Base-by-base conservation (phyloP, 2,797 vertebrate species). In the Potorous gilbertii region DNA sequence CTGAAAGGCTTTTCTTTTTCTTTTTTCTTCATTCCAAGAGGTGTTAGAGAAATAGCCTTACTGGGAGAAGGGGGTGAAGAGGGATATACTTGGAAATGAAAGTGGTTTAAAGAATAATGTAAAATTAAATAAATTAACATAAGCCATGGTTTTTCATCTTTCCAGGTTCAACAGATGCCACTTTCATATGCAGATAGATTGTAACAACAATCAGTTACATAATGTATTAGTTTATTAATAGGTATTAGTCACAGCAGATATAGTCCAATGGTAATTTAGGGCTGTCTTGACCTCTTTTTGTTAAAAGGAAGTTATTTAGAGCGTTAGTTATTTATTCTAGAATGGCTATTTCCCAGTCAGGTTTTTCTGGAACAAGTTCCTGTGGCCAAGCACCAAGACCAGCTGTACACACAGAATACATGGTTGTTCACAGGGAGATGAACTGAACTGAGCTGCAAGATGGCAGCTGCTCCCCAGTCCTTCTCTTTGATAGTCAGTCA, bases 201-300 rank as follows among this genome's bases (percentile, higher is more conserved):
- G 92, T 57, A 90, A 94, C n/a, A 34, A 56, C 91, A 28, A 10
- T 91, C 87, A 46, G 55, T 93, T 56, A 56, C 55, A 59, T 31
- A 55, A 54, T 56, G 74, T 56, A 57, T 66, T 0, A 27, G 87
- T 4, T 24, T 54, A 62, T 28, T 92, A 74, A 13, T 55, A 92
- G 94, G 56, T 14, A 5, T 0, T 9, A 66, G 55, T 52, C 34
- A 3, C 0, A 8, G 24, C 16, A 0, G 66, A 81, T 1, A 0
- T 2, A 1, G 56, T 92, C 57, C 90, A 29, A 2, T 46, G 55
- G 92, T 10, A 46, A 5, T 91, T 81, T 81, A 46, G 5, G 81
- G 54, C 81, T 56, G 52, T 52, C 54, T 55, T 24, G 54, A 74
- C 52, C 46, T 66, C 34, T 66, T 40, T 81, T 21, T 24, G 46